Evolutionary conservation across 2,113 vertebrate genomes (phyloP), one percentile per base, ranked within the genome.

Genomic region (Plecotus auritus): DNA sequence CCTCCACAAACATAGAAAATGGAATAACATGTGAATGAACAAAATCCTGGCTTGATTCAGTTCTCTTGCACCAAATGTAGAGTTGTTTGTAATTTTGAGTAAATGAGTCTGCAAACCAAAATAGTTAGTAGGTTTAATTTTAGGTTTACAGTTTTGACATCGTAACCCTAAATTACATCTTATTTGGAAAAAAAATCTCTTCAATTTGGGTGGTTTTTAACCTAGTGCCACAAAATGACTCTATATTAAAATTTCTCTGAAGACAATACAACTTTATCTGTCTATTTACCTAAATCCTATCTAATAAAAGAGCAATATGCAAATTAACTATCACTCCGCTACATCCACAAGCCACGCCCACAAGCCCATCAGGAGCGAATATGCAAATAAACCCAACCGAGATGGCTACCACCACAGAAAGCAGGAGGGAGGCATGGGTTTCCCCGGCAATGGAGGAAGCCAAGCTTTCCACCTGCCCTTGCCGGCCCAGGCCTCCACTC

Each of bases 101-200:
- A 85, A 95, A 93, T 83, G 94, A 89, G 95, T 94, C 96, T 96
- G 69, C 74, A 97, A 95, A 95, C 95, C 93, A 93, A 97, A 96
- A 95, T 85, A 96, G 96, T 95, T 89, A 86, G 95, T 66, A 96
- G 88, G 85, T 93, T 87, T 97, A 93, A 96, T 97, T 97, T 96
- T 94, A 96, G 94, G 91, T 91, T 96, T 95, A 95, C n/a, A 85
- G 89, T 91, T 95, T 96, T 97, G 93, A 97, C 91, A 96, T 85
- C 78, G 81, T 97, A 97, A 95, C 93, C 96, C 85, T 88, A 92
- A 97, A 97, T 97, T 97, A 95, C 90, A 92, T 90, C 93, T 92
- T 96, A 93, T 61, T 91, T 82, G 81, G 77, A 88, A 93, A 91
- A 94, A 54, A 91, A 94, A 54, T 90, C 59, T 94, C 70, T 95